A percentile compares a stretch with the other conserved stretches of the same genome.
Conservation (phyloP, 2,113 vertebrate genomes). For the Poicephalus gulielmi region DNA sequence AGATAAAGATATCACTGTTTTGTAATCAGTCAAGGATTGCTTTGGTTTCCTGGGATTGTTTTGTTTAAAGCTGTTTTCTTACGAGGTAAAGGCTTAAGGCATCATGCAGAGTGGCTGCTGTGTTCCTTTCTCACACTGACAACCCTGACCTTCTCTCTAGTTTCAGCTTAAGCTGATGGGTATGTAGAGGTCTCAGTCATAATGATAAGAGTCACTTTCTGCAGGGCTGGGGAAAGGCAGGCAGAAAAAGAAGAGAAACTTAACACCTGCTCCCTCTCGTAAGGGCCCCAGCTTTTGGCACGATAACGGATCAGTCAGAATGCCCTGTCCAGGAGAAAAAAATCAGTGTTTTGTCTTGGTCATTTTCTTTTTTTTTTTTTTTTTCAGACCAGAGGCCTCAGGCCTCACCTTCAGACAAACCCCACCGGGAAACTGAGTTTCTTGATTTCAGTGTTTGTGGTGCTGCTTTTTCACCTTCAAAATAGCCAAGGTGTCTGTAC, state of each 20-base stretch:
- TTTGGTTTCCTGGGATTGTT: not conserved
- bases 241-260: not conserved
- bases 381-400: not conserved
- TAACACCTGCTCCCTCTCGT: not conserved
- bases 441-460: not conserved
- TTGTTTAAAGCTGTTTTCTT: not conserved
- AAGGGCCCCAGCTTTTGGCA: not conserved
- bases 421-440: not conserved
- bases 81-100: not conserved
- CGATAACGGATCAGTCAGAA: not conserved
- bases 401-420: not conserved
- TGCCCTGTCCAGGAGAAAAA: not conserved
- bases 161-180: not conserved
- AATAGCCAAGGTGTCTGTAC: not conserved
- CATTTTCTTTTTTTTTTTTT: not conserved
- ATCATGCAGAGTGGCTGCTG: not conserved
- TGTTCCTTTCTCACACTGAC: not conserved
- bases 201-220: not conserved
- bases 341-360: not conserved
- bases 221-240: not conserved
- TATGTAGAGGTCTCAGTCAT: not conserved
- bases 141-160: not conserved
- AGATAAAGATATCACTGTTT: not conserved
- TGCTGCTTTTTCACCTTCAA: not conserved
- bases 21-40: not conserved